Base-by-base conservation (phyloP, 2,888 invertebrate genomes). In the Germaria angustata region DNA sequence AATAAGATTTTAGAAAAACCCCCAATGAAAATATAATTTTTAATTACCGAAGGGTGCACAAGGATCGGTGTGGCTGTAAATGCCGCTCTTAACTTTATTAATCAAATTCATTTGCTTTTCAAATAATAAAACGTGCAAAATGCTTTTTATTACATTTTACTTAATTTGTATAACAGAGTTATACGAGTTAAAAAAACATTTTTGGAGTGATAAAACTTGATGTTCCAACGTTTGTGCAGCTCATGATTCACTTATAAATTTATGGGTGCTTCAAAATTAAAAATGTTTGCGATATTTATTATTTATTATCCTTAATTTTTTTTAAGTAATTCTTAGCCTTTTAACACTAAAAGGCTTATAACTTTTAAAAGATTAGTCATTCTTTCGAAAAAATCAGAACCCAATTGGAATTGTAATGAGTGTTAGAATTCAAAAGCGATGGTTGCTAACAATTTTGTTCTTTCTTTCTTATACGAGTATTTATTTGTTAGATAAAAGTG, bases 161-260 rank as follows among this genome's bases (percentile, higher is more conserved):
- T 53, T 34, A 36, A 49, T 61, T 11, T 55, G 36, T 39, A 51
- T 17, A 17, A 15, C 34, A 69, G 34, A 32, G 22, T 61, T 44
- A 51, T n/a, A n/a, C n/a, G n/a, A n/a, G n/a, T n/a, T 20, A 59
- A 61, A 69, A 22, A 49, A 20, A 22, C 2, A 46, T 24, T 28
- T n/a, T 13, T 2, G 9, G 28, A 46, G 49, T 68, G 11, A 36
- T 46, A 55, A 75, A 66, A 39, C 59, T 28, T 49, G 57, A 79
- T 72, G 65, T 41, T 36, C 15, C 44, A 55, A 15, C 24, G n/a
- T 46, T 36, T 53, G 9, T 34, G 2, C 17, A 9, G 6, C 22
- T 22, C 17, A 77, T 81, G 77, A 81, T 72, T 81, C 81, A 81
- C 77, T 72, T 17, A 68, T 39, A 68, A 77, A 76, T 72, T 81